Conservation (phyloP, 2,888 invertebrate species). For the Boloria selene region DNA sequence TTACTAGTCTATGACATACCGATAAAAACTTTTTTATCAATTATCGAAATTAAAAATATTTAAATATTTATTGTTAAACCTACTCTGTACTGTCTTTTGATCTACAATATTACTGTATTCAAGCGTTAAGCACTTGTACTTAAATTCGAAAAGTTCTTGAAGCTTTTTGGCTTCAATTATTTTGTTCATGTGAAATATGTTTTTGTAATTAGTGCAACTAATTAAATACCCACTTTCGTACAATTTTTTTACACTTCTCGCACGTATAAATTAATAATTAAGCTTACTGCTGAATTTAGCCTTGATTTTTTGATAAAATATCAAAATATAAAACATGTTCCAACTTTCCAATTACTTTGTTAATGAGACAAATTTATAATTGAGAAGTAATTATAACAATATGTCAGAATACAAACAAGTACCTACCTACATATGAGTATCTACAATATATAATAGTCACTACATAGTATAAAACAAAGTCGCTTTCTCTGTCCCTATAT, state of each 20-base stretch:
- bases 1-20: no score
- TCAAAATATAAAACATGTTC: neutral
- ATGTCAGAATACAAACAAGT: neutral
- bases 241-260: neutral
- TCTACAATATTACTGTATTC: no score
- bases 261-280: slow-evolving; percentile 15
- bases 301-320: slow-evolving; percentile 2
- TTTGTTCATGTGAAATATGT: slow-evolving; percentile 7
- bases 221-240: slow-evolving; percentile 9
- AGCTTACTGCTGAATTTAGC: slow-evolving; percentile 1
- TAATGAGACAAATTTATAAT: neutral
- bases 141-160: no score
- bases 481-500: no score
- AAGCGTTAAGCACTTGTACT: no score
- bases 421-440: no score
- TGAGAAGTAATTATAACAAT: slow-evolving; percentile 3
- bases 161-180: neutral
- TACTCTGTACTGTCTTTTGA: no score
- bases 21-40: no score
- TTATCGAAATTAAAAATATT: no score
- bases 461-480: no score
- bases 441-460: no score
- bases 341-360: neutral
- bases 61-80: no score
- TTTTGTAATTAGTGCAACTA: slow-evolving; percentile 9